Evolutionary conservation across 2,888 invertebrate genomes (phyloP), one percentile per base, ranked within the genome.

Genomic region (Selenia dentaria): DNA sequence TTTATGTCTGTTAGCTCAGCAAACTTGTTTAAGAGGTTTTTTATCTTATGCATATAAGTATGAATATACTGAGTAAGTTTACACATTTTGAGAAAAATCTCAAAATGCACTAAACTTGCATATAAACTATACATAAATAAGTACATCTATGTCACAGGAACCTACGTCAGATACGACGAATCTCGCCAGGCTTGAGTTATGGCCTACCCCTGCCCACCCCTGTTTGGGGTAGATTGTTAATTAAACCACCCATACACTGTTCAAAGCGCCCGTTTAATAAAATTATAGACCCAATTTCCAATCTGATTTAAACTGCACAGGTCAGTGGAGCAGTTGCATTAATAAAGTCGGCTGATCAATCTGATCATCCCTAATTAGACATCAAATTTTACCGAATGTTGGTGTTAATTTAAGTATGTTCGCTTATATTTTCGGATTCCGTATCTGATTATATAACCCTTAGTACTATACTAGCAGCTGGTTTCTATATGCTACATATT

Each of bases 181-280:
- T 61, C 56, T 57, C 64, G 71, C 71, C 75, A 68, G n/a, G 56
- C 57, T 2, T 74, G 74, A 79, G 68, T 72, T 73, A 80, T 70
- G 55, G 64, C 55, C 45, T 28, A 25, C 29, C 35, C 45, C 34
- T 3, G 20, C 10, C 27, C 34, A 16, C 12, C 54, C 54, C 56
- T 66, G 64, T 71, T 69, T 62, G 55, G 62, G 63, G 55, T 48
- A 64, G 68, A 73, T 74, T 74, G 80, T 74, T 83, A 83, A 83
- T 83, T 83, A 82, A 82, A 77, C 74, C 73, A 67, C 70, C 71
- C 70, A 74, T 75, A 76, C 64, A 72, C 70, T 75, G 74, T 67
- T 73, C 74, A 75, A 72, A 72, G 44, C 49, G 32, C 39, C 52
- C 64, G 67, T 62, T 66, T 71, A 70, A 74, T 69, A 70, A 71